Evolutionary conservation across 2,888 invertebrate genomes (phyloP), one percentile per base, ranked within the genome.

Genomic region (Erannis defoliaria): DNA sequence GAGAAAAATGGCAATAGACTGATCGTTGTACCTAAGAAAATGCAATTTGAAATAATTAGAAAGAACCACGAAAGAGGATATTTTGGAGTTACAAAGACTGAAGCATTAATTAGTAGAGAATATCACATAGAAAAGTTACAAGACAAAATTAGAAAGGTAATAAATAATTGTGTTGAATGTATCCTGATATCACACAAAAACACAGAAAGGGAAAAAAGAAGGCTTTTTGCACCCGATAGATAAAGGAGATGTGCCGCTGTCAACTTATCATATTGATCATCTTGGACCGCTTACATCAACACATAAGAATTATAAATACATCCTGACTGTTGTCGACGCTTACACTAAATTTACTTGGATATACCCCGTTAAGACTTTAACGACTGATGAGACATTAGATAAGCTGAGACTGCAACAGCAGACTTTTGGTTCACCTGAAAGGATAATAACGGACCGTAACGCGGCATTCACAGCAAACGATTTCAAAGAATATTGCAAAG

Each of bases 1-100:
- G 53, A 5, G 43, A 53, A 53, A 16, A 19, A 29, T 37, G 56
- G 1, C 37, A 48, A n/a, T 46, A 54, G 5, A 18, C 35, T 14
- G 9, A 26, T 29, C 62, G 57, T 38, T 35, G n/a, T 35, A 35
- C 35, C 35, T n/a, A 35, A 35, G 5, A 35, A 5, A 14, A 35
- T 35, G 35, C 35, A 35, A 5, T 35, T n/a, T n/a, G 35, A 35
- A 35, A 35, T 35, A 35, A 35, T 35, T 35, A 1, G 35, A 14
- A 35, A 35, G n/a, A n/a, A 9, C 2, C 57, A 61, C 5, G 55
- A 55, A 21, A 1, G n/a, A 0, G 61, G 61, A 0, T 51, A 61
- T 23, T 61, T 61, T 40, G 19, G 31, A 0, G 16, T 51, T 12
- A 51, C 55, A 0, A 61, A 61, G 35, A 61, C 61, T 2, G 23